A percentile compares a stretch with the other conserved stretches of the same genome.
Conservation (phyloP, 2,888 invertebrate genomes). For the Globia sparganii region DNA sequence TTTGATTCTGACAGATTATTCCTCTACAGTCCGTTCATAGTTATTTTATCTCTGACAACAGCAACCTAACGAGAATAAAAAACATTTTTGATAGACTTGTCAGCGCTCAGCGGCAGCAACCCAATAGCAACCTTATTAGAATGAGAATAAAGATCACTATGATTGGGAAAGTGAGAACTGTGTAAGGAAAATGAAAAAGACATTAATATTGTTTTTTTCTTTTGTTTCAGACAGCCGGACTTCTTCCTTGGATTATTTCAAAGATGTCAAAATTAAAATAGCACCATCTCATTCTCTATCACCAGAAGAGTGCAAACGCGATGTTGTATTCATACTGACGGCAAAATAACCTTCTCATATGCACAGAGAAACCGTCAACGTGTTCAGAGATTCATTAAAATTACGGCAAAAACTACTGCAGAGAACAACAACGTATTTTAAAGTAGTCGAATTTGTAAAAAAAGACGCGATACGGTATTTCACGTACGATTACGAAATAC, state of each 20-base stretch:
- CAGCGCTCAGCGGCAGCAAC: too few species aligned
- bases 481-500: conserved; percentile 86
- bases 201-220: conserved; percentile 16
- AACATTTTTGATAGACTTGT: too few species aligned
- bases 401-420: conserved; percentile 85
- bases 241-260: neutral
- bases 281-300: neutral
- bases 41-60: too few species aligned
- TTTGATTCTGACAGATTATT: too few species aligned
- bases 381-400: conserved; percentile 87
- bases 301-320: conserved; percentile 1
- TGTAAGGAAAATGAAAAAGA: neutral
- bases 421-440: conserved; percentile 85
- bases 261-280: conserved; percentile 60
- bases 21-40: too few species aligned
- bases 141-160: too few species aligned
- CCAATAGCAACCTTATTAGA: too few species aligned
- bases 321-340: conserved; percentile 56
- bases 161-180: too few species aligned
- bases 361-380: conserved; percentile 85
- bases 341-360: conserved; percentile 76
- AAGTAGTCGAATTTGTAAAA: conserved; percentile 87
- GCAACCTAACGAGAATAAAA: too few species aligned
- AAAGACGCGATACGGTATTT: conserved; percentile 89
- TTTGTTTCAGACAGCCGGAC: conserved; percentile 56